Base-by-base conservation (phyloP, 2,797 vertebrate genomes). In the Neostethus bicornis region DNA sequence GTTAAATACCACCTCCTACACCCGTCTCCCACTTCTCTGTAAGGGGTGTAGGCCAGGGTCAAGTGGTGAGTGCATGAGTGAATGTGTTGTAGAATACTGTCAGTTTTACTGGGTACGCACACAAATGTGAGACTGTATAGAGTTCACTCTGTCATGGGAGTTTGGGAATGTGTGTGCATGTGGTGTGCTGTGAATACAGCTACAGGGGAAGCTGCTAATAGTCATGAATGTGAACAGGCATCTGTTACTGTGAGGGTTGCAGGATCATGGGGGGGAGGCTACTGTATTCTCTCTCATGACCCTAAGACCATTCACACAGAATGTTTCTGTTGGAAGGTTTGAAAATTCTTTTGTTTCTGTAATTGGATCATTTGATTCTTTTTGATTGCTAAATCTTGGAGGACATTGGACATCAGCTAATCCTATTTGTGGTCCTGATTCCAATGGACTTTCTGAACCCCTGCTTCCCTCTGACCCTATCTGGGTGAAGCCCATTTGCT, bases 1-100 rank as follows among this genome's bases (percentile, higher is more conserved):
- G 63, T 79, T 83, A 83, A 84, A 83, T 69, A 69, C 76, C 77
- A 77, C 82, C 77, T 77, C n/a, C 73, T 81, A 74, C 62, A 17
- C 75, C 75, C 74, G 72, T 49, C 4, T 14, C 31, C 28, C 11
- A 4, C 11, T 31, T 28, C 24, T 5, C n/a, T n/a, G n/a, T n/a
- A 7, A 54, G 57, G 80, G 78, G 60, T 55, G 64, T 38, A 49
- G 57, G 59, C 64, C 50, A 20, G 61, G 73, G 78, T 68, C 81
- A 70, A 50, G 60, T 26, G 26, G 56, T 63, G 32, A 67, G 43
- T 47, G 39, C 54, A 46, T 55, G 52, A 52, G 54, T 37, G 69
- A 39, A 51, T 51, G 21, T 69, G 59, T 41, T 9, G 32, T 57
- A 47, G 59, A 68, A 59, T 55, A 58, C 51, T 48, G 45, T 57